Evolutionary conservation across 2,888 invertebrate species (phyloP).

Genomic region (Drosophila infuscata): DNA sequence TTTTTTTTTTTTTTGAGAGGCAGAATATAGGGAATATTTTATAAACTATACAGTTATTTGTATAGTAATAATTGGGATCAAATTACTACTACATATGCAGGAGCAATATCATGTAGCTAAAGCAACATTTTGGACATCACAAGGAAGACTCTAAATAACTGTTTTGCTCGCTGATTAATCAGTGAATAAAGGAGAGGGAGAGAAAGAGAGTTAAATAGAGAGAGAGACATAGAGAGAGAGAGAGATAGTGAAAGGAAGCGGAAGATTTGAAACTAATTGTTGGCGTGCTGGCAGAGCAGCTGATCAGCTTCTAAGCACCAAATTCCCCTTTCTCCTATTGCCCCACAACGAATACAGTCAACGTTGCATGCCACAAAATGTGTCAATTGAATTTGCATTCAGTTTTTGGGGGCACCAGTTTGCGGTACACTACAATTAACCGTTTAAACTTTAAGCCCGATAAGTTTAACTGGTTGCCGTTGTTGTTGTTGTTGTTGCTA

Average conservation of each 20-base stretch:
- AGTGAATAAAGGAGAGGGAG: neutral
- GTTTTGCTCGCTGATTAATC: neutral
- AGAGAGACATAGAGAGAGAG: neutral
- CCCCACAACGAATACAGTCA: neutral
- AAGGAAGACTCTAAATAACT: neutral
- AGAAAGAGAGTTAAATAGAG: neutral
- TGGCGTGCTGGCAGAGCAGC: neutral
- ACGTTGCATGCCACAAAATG: slow-evolving; percentile 58
- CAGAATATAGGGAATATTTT: neutral
- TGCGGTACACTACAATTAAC: slow-evolving; percentile 59
- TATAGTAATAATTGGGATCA: neutral
- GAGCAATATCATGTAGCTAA: neutral
- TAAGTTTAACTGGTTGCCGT: slow-evolving; percentile 53
- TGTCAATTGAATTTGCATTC: slow-evolving; percentile 79
- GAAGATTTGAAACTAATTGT: neutral
- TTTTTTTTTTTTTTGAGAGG: neutral
- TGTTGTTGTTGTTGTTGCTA: slow-evolving; percentile 9
- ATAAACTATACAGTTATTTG: neutral
- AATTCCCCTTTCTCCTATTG: neutral
- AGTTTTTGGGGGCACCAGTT: slow-evolving; percentile 33
- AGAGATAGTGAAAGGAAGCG: neutral
- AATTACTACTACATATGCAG: too few species aligned
- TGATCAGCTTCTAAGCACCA: neutral
- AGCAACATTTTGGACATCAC: neutral
- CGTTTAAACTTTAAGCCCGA: slow-evolving; percentile 65